phyloP scores from a whole-genome alignment of 2,113 vertebrate genomes.

The Burhinus oedicnemus region DNA sequence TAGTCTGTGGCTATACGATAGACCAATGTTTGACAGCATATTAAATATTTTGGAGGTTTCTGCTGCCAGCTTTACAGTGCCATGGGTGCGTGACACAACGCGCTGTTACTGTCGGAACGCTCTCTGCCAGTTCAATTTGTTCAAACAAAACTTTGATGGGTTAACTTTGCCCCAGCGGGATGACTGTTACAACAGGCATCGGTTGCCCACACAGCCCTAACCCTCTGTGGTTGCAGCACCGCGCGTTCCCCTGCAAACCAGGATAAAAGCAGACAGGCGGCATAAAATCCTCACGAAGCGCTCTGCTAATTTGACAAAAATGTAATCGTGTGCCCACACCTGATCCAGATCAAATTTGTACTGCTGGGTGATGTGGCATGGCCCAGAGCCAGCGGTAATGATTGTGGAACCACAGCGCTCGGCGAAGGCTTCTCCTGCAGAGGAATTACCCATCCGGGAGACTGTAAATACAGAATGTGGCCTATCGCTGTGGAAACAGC shows the following conservation, averaged over 20 bases:
- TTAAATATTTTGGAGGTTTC: neutral
- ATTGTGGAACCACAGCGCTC: conserved; percentile 48
- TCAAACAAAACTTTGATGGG: neutral
- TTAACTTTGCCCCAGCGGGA: neutral
- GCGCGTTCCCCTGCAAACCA: neutral
- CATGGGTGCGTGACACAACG: neutral
- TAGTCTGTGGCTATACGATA: neutral
- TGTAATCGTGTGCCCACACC: conserved; percentile 52
- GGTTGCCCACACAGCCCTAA: neutral
- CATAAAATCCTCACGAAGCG: neutral
- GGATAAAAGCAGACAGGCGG: neutral
- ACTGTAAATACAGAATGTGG: neutral
- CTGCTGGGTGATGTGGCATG: conserved; percentile 67
- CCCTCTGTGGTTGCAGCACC: neutral
- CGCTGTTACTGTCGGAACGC: neutral
- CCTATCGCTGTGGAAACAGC: neutral
- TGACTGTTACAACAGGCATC: neutral
- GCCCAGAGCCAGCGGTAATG: conserved; percentile 55
- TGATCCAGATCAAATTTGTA: conserved; percentile 69
- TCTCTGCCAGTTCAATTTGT: neutral
- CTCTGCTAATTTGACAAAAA: conserved; percentile 52
- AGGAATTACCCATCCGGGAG: neutral
- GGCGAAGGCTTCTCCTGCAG: neutral
- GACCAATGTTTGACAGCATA: neutral
- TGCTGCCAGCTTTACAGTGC: neutral